A percentile compares a stretch with the other conserved stretches of the same genome.
Conservation (phyloP, 92 coral and sea anemone species). For the Porites rus region DNA sequence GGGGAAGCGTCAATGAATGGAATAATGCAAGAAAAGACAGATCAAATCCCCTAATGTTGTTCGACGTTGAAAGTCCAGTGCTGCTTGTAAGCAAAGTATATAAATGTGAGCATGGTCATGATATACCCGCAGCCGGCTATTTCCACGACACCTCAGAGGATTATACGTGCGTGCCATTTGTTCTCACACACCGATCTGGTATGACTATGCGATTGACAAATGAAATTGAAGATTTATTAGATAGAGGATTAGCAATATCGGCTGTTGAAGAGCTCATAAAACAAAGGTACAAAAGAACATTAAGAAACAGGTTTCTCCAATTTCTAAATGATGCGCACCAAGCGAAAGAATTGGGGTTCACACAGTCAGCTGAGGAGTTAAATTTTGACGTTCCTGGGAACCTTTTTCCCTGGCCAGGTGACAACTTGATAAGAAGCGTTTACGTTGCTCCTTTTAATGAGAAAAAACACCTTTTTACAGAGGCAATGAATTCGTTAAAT, state of each 20-base stretch:
- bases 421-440: no score
- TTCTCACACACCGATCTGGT: constrained; percentile 28
- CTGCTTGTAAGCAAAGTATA: constrained; percentile 16
- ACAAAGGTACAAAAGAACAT: constrained; percentile 5
- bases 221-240: constrained; percentile 32
- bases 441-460: no score
- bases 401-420: no score
- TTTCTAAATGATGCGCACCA: no score
- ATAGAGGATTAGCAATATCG: constrained; percentile 22
- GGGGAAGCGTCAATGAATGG: neutral
- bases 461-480: constrained; percentile 2
- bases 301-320: no score
- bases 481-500: no score
- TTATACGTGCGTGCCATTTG: neutral
- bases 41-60: constrained; percentile 9
- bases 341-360: no score
- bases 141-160: constrained; percentile 6
- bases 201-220: constrained; percentile 15
- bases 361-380: no score
- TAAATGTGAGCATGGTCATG: constrained; percentile 22
- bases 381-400: no score
- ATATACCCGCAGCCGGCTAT: constrained; percentile 21
- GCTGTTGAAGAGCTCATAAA: constrained; percentile 1
- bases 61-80: neutral
- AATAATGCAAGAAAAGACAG: neutral